phyloP scores from a whole-genome alignment of 2,888 invertebrate genomes.

The Dynastes tityus region DNA sequence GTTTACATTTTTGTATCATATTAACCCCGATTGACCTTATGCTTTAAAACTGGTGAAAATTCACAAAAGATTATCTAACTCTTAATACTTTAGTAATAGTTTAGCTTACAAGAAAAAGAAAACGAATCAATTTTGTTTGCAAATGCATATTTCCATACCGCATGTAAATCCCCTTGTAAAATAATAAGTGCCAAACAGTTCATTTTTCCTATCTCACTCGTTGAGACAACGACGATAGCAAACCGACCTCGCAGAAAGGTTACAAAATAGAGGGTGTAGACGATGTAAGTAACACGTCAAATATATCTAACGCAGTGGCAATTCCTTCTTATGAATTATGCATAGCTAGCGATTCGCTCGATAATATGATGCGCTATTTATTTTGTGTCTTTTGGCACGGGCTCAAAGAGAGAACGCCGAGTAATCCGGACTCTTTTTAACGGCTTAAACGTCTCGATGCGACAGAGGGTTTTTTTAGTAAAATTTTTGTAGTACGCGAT shows the following conservation, averaged over 20 bases:
- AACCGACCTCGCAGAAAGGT: neutral
- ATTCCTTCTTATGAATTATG: slow-evolving; percentile 48
- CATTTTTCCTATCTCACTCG: no score
- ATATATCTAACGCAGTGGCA: slow-evolving; percentile 47
- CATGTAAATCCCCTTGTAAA: no score
- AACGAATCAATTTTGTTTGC: no score
- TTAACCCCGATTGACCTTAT: no score
- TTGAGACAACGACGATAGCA: slow-evolving; percentile 5
- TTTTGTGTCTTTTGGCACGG: slow-evolving; percentile 48
- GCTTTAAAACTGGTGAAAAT: no score
- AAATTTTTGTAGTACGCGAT: slow-evolving; percentile 25
- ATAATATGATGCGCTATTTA: slow-evolving; percentile 49
- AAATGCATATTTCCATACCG: no score
- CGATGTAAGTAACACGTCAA: slow-evolving; percentile 47
- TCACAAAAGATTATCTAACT: no score
- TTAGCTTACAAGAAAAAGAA: no score
- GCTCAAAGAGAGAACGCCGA: slow-evolving; percentile 19
- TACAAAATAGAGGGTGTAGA: slow-evolving; percentile 20
- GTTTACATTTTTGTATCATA: no score
- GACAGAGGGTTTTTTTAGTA: slow-evolving; percentile 7
- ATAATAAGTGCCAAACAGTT: no score
- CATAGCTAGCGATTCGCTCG: slow-evolving; percentile 39
- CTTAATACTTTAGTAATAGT: no score
- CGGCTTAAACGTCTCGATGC: slow-evolving; percentile 26
- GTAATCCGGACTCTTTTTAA: slow-evolving; percentile 27